Evolutionary conservation across 2,797 vertebrate genomes (phyloP), one percentile per base, ranked within the genome.

Genomic region (Urosaurus nigricauda): DNA sequence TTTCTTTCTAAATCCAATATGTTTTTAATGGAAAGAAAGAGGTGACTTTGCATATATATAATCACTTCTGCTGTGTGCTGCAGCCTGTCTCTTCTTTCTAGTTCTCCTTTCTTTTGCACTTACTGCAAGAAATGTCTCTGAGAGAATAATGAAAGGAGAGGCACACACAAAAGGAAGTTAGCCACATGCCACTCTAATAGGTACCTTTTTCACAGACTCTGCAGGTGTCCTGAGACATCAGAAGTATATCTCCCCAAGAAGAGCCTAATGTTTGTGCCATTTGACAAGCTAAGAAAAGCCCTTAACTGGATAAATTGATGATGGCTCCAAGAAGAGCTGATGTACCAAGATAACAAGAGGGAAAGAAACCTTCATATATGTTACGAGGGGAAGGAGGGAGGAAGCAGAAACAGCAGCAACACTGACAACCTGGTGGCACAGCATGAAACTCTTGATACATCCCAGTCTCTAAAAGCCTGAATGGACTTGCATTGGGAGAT

Each of bases 261-360:
- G 3, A 86, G 65, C 26, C 40, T 73, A 78, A 65, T 21, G 21
- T 83, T 91, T 89, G 3, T 90, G 32, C 37, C 85, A 70, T 40
- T 79, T 92, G 92, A 85, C 83, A 84, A 53, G 79, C 83, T 80
- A 40, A 88, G 79, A 88, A 91, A 51, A 92, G 24, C 35, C 37
- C 9, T 60, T 77, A 35, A 29, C 37, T 83, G 17, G 43, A 60
- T 43, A 8, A 83, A 70, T 71, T 87, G 87, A 51, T 37, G 88
- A 90, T 68, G 63, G 9, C 43, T 77, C 32, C 83, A 26, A 84
- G 82, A 89, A 29, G 2, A 90, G 35, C 14, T 90, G 32, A 37
- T 60, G 21, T 68, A 11, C 85, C 84, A 60, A 43, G 88, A 65
- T 85, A 85, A 14, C 29, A 88, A 1, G 3, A 83, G 58, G 43